Percentiles rank a stretch among this genome's conserved stretches.
Conservation (phyloP, 2,888 invertebrate genomes). For the Phragmatobia fuliginosa region DNA sequence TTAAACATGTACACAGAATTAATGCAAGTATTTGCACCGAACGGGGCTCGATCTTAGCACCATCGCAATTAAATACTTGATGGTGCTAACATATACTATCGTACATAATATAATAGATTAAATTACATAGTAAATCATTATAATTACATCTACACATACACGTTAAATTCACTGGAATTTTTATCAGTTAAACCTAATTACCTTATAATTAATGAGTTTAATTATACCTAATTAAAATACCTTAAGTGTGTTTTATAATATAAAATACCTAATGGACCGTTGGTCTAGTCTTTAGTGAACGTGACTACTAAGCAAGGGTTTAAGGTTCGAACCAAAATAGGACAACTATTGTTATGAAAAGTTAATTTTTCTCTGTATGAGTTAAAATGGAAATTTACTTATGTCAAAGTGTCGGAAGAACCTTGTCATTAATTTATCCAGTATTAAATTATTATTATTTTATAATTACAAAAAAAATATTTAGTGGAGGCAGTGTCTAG, state of each 20-base stretch:
- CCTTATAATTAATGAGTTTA: background rate
- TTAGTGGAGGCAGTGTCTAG: too few species aligned
- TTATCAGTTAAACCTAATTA: background rate
- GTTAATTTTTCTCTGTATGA: too few species aligned
- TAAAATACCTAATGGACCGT: background rate
- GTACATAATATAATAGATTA: background rate
- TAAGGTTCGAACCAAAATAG: too few species aligned
- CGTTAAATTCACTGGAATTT: background rate
- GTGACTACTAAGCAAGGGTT: too few species aligned
- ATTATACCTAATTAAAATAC: background rate
- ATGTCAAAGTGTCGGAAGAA: too few species aligned
- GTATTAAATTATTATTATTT: too few species aligned
- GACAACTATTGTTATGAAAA: too few species aligned
- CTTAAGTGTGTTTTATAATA: background rate
- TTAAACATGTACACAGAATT: background rate
- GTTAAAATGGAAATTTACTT: too few species aligned
- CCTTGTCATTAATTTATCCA: too few species aligned
- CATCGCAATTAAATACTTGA: background rate
- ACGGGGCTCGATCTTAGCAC: background rate
- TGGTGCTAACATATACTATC: background rate
- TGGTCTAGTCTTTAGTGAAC: background rate
- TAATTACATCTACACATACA: background rate
- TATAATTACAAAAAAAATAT: too few species aligned
- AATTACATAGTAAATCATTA: background rate
- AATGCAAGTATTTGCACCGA: background rate